Evolutionary conservation across 1,140 invertebrate genomes (phyloP).

Genomic region (Caenorhabditis tropicalis): DNA sequence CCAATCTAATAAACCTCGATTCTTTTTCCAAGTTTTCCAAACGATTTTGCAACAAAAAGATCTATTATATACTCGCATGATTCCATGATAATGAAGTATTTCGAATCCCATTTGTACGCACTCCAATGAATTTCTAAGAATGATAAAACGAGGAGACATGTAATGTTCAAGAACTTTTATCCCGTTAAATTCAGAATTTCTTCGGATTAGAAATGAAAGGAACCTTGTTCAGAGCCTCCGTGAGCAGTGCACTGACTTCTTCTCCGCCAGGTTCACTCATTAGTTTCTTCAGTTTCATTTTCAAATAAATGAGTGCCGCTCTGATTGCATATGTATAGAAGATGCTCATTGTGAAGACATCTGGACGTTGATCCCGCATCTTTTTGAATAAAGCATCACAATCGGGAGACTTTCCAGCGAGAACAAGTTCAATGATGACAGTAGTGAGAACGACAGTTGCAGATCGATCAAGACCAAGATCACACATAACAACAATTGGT

Average conservation of each 20-base stretch:
- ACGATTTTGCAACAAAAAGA: too few relatives aligned
- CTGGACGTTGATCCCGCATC: neutral
- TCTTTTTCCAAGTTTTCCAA: too few relatives aligned
- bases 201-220: neutral
- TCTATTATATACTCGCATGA: too few relatives aligned
- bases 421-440: neutral
- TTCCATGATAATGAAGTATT: too few relatives aligned
- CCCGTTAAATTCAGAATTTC: neutral
- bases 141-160: too few relatives aligned
- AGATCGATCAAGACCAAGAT: constrained; percentile 2
- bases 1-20: too few relatives aligned
- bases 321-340: neutral
- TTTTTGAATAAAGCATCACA: neutral
- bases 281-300: neutral
- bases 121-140: too few relatives aligned
- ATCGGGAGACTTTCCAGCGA: neutral
- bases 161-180: too few relatives aligned
- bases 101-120: too few relatives aligned
- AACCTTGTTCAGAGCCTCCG: neutral
- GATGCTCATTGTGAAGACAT: constrained; percentile 3
- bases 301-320: neutral
- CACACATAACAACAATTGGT: constrained; percentile 1
- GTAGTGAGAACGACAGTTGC: neutral
- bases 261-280: neutral
- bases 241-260: neutral